phyloP scores from a whole-genome alignment of 2,797 vertebrate genomes.

The Falco rusticolus region DNA sequence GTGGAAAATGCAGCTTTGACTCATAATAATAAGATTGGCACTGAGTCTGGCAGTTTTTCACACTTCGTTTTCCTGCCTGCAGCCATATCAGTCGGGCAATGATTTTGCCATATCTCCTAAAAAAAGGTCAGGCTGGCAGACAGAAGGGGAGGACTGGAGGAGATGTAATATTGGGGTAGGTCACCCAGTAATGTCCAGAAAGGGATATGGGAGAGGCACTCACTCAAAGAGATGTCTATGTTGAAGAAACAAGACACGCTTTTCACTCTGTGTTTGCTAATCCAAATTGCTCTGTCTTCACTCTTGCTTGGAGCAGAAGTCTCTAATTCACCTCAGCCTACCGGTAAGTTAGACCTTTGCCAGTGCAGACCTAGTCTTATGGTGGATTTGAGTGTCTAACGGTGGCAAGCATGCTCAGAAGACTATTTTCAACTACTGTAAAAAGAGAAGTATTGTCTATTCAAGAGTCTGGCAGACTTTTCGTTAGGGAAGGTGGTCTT shows the following conservation, averaged over 20 bases:
- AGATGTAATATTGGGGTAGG: not conserved
- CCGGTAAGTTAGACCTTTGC: not conserved
- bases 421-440: not conserved
- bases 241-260: not conserved
- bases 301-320: not conserved
- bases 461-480: not conserved
- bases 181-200: not conserved
- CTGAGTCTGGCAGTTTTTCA: conserved; percentile 37
- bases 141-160: not conserved
- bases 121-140: not conserved
- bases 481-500: not conserved
- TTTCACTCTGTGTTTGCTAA: not conserved
- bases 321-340: not conserved
- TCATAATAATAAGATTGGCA: conserved; percentile 62
- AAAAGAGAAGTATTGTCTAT: not conserved
- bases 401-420: not conserved
- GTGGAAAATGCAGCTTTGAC: conserved; percentile 55
- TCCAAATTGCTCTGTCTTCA: not conserved
- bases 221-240: not conserved
- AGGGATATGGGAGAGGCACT: not conserved
- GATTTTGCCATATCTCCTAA: conserved; percentile 4
- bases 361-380: not conserved
- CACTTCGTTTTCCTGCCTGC: conserved; percentile 21
- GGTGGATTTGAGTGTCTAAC: not conserved
- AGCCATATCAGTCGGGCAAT: not conserved